Evolutionary conservation across 2,113 vertebrate genomes (phyloP).

Genomic region (Catharus bicknelli): DNA sequence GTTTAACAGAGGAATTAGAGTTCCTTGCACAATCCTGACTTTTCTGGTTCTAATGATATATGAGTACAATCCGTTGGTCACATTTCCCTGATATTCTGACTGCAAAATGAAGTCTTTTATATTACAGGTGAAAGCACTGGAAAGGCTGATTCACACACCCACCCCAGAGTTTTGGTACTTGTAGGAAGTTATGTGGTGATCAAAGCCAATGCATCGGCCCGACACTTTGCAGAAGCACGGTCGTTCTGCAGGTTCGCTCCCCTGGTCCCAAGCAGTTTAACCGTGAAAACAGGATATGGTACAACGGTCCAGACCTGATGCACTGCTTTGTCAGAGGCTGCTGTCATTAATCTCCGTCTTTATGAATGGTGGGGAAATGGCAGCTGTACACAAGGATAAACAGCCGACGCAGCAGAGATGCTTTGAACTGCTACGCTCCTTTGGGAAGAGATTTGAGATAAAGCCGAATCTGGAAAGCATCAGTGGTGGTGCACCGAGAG

Average conservation of each 20-base stretch:
- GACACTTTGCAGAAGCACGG: background rate
- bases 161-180: background rate
- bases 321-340: background rate
- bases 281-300: background rate
- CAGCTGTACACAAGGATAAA: background rate
- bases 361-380: conserved; percentile 10
- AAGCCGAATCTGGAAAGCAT: conserved; percentile 44
- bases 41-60: background rate
- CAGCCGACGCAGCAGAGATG: background rate
- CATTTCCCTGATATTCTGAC: background rate
- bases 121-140: background rate
- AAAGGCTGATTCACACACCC: background rate
- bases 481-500: background rate
- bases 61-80: background rate
- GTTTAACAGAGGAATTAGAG: background rate
- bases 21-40: background rate
- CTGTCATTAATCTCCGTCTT: background rate
- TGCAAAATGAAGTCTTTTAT: background rate
- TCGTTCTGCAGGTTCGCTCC: background rate
- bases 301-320: background rate
- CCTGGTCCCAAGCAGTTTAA: background rate
- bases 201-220: rapidly evolving
- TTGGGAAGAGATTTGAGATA: conserved; percentile 26
- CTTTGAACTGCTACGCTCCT: conserved; percentile 34
- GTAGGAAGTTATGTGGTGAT: background rate